Evolutionary conservation across 2,888 invertebrate species (phyloP).

Genomic region (Drosophila pegasa): DNA sequence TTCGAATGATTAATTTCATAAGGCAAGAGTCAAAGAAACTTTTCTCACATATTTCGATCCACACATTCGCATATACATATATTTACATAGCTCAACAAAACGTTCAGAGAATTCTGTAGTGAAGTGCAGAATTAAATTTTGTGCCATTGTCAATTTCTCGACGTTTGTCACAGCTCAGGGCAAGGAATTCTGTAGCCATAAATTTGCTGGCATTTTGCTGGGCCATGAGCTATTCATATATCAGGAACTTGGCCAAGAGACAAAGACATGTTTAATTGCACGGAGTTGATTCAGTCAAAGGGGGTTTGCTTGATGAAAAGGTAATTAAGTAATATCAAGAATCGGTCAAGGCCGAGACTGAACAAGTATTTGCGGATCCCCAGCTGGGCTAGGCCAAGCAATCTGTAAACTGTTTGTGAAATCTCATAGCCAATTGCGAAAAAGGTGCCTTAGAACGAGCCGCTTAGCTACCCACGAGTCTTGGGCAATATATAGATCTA

Average conservation of each 20-base stretch:
- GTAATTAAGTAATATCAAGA: conserved; percentile 28
- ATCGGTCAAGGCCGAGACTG: conserved; percentile 53
- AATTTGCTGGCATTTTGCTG: conserved; percentile 7
- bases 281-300: conserved; percentile 12
- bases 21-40: conserved; percentile 53
- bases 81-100: conserved; percentile 21
- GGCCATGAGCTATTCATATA: conserved; percentile 21
- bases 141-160: conserved; percentile 17
- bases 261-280: conserved; percentile 10
- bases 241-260: conserved; percentile 37
- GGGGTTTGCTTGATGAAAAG: conserved; percentile 3
- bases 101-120: conserved; percentile 5
- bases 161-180: conserved; percentile 4
- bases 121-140: conserved; percentile 10
- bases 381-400: conserved; percentile 25
- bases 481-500: conserved; percentile 6
- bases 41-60: conserved; percentile 45
- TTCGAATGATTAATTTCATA: conserved; percentile 75
- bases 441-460: conserved; percentile 22
- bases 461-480: conserved; percentile 23
- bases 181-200: not conserved
- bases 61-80: not conserved
- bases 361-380: conserved; percentile 14
- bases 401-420: conserved; percentile 37
- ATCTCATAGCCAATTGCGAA: conserved; percentile 45